Percentiles rank a stretch among this genome's conserved stretches.
These are phyloP conservation scores for Ypsolopha sequella DNA, from an alignment of 2,888 invertebrate genomes.

Conservation along the genomic window DNA sequence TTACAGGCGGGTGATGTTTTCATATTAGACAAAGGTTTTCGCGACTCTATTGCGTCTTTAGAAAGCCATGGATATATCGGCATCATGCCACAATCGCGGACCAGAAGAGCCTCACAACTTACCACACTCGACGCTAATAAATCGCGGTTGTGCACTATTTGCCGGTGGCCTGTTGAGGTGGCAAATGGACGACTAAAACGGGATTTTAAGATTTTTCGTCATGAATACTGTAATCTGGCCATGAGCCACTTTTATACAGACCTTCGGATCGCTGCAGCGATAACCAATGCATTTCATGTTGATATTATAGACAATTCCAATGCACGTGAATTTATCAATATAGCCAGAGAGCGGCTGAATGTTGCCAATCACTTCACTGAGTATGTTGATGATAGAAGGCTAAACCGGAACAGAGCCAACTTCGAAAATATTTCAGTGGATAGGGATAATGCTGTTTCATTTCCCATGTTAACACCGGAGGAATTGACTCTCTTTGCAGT, in stretches of 20 bases:
- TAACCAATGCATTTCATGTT: slow-evolving; percentile 8
- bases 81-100: slow-evolving; percentile 1
- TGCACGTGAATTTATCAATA: slow-evolving; percentile 8
- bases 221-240: slow-evolving; percentile 2
- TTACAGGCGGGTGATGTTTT: slow-evolving; percentile 3
- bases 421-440: slow-evolving; percentile 5
- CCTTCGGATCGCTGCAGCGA: slow-evolving; percentile 9
- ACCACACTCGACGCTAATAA: slow-evolving; percentile 3
- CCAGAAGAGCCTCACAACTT: slow-evolving; percentile 1
- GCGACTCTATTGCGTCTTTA: slow-evolving; percentile 1
- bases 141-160: slow-evolving; percentile 2
- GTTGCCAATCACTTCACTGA: slow-evolving; percentile 7
- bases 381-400: slow-evolving; percentile 6
- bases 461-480: slow-evolving; percentile 7
- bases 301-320: slow-evolving; percentile 6
- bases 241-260: slow-evolving; percentile 7
- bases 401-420: slow-evolving; percentile 5
- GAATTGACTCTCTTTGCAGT: slow-evolving; percentile 4
- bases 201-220: slow-evolving; percentile 3
- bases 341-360: slow-evolving; percentile 7
- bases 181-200: background rate
- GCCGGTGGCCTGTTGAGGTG: slow-evolving; percentile 1
- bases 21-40: slow-evolving; percentile 4
- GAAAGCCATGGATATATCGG: slow-evolving; percentile 2
- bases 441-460: slow-evolving; percentile 4